Evolutionary conservation across 2,888 invertebrate species (phyloP).

Genomic region (Odontocolon sp.): DNA sequence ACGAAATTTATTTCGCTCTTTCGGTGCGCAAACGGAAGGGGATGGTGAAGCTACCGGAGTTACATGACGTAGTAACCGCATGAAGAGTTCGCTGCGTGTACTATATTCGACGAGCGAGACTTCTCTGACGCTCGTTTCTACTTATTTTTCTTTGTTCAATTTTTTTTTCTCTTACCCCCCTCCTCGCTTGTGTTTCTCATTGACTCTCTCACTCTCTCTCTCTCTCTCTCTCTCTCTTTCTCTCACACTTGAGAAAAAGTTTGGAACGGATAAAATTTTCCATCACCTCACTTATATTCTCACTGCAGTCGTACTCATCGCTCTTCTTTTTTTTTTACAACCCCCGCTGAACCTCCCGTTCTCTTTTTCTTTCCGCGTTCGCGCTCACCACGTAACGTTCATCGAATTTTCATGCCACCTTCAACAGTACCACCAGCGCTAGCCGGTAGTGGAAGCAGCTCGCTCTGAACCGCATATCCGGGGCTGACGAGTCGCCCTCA

Average conservation of each 20-base stretch:
- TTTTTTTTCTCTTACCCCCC: background rate
- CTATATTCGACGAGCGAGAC: background rate
- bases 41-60: background rate
- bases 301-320: background rate
- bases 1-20: slow-evolving; percentile 2
- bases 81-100: background rate
- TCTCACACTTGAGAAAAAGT: background rate
- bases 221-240: too few species aligned
- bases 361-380: slow-evolving; percentile 19
- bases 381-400: slow-evolving; percentile 62
- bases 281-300: background rate
- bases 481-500: slow-evolving; percentile 59
- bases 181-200: background rate
- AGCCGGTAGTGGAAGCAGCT: background rate
- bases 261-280: slow-evolving; percentile 6
- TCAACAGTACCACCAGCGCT: slow-evolving; percentile 46
- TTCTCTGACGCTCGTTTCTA: background rate
- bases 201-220: too few species aligned
- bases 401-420: slow-evolving; percentile 73
- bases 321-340: background rate
- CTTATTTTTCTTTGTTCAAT: too few species aligned
- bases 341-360: background rate
- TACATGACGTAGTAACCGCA: background rate
- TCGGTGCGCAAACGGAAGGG: background rate
- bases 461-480: background rate